A percentile compares a stretch with the other conserved stretches of the same genome.
Evolutionary conservation across 2,888 invertebrate genomes (phyloP).

Genomic region (Tetragonula carbonaria): DNA sequence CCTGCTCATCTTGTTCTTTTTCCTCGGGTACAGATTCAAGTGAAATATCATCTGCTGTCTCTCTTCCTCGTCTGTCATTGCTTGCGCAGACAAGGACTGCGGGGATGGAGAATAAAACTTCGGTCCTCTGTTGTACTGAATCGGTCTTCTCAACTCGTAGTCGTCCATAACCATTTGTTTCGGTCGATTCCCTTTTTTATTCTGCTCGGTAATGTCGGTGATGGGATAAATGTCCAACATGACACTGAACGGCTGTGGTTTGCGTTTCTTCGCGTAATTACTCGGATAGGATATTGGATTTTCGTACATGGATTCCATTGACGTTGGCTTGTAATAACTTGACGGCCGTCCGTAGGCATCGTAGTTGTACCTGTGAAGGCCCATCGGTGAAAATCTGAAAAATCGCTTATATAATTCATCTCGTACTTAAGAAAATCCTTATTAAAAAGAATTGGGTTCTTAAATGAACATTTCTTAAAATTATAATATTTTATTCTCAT

Average conservation of each 20-base stretch:
- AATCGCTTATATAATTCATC: neutral
- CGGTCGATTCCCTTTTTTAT: conserved; percentile 70
- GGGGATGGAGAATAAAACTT: conserved; percentile 64
- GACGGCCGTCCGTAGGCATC: conserved; percentile 75
- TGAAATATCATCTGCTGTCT: conserved; percentile 88
- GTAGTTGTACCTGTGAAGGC: conserved; percentile 77
- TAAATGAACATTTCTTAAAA: neutral
- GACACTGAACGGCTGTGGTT: conserved; percentile 86
- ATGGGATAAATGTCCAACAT: conserved; percentile 88
- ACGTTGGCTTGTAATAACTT: conserved; percentile 62
- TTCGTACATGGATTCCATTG: conserved; percentile 72
- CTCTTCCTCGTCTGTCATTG: conserved; percentile 75
- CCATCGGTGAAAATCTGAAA: conserved; percentile 79
- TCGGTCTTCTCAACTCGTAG: conserved; percentile 73
- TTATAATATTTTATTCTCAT: neutral
- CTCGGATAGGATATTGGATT: conserved; percentile 60
- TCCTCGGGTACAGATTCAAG: conserved; percentile 87
- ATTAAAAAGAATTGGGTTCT: neutral
- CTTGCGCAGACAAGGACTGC: conserved; percentile 69
- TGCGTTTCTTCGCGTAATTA: conserved; percentile 70
- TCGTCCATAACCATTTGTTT: conserved; percentile 69
- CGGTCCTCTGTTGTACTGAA: conserved; percentile 69
- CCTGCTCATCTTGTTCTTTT: conserved; percentile 81
- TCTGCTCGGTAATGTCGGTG: conserved; percentile 80
- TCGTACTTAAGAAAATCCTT: neutral